Evolutionary conservation across 2,888 invertebrate species (phyloP), one percentile per base, ranked within the genome.

Genomic region (Pterostichus niger): DNA sequence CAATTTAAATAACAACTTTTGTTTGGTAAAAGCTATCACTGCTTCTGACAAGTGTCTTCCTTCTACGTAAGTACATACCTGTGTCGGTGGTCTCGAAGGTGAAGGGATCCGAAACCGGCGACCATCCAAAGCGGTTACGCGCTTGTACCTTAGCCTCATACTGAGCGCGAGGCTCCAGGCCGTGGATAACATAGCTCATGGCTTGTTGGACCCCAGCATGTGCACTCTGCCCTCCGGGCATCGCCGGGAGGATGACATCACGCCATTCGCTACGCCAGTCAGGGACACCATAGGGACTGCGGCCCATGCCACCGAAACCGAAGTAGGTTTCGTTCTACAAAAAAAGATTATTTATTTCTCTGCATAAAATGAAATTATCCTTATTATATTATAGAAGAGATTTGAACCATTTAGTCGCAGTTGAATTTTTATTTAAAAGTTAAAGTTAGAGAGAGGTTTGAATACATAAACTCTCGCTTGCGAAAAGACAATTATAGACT

Each of bases 121-220:
- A 93, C 94, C 93, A 94, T 84, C 94, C 94, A 88, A 92, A 94
- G 85, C 93, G 92, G 89, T 94, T 94, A 87, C 92, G 92, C 82
- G 94, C 93, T 86, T 92, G 92, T 82, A 94, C 93, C 87, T 92
- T 92, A 81, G 94, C 94, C 87, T 94, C 94, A 87, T 94, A 94
- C 86, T 93, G 92, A 83, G 93, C 92, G 84, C 92, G 93, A 11
- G 93, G 92, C 87, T 94, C 93, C 86, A 94, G 90, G 77, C 93
- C 93, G 85, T 92, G 91, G 87, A 94, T 93, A 89, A 93, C 91
- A 88, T 94, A 94, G 86, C 92, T 93, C 92, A 93, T 93, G 86
- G 92, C 91, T 87, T 94, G 93, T 61, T 92, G 90, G 85, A 92
- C 92, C 84, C 91, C 91, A 87, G 92, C 24, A 3, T 24, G 92